phyloP scores from a whole-genome alignment of 2,797 vertebrate genomes.

The Eupleurogrammus muticus region DNA sequence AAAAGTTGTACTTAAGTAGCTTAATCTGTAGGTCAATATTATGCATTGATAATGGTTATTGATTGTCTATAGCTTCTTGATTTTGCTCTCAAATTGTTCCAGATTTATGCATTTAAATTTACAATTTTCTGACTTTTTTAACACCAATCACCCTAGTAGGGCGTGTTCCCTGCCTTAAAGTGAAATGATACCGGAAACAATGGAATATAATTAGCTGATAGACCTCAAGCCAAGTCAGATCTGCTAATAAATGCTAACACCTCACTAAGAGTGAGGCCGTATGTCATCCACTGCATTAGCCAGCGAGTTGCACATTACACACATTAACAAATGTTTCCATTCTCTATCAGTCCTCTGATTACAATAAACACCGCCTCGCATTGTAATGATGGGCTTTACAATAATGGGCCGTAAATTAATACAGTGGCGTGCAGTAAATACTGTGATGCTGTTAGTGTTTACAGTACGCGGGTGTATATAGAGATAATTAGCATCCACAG shows the following conservation, averaged over 20 bases:
- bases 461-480: conserved; percentile 66
- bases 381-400: conserved; percentile 77
- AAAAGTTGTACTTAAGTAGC: no score
- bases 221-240: conserved; percentile 27
- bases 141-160: no score
- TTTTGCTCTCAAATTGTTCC: no score
- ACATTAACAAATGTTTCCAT: conserved; percentile 75
- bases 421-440: conserved; percentile 81
- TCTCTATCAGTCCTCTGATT: conserved; percentile 71
- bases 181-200: conserved; percentile 13
- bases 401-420: conserved; percentile 86
- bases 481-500: conserved; percentile 79
- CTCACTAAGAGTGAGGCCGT: conserved; percentile 68
- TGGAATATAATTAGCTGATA: conserved; percentile 63
- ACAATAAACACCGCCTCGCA: conserved; percentile 71
- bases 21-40: no score
- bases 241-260: conserved; percentile 72
- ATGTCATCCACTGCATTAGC: conserved; percentile 74
- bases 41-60: no score
- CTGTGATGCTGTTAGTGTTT: conserved; percentile 73
- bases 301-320: conserved; percentile 70
- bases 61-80: no score
- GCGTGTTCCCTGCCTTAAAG: no score
- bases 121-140: no score
- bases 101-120: no score